phyloP scores from a whole-genome alignment of 2,888 invertebrate genomes.

The Timema cristinae region DNA sequence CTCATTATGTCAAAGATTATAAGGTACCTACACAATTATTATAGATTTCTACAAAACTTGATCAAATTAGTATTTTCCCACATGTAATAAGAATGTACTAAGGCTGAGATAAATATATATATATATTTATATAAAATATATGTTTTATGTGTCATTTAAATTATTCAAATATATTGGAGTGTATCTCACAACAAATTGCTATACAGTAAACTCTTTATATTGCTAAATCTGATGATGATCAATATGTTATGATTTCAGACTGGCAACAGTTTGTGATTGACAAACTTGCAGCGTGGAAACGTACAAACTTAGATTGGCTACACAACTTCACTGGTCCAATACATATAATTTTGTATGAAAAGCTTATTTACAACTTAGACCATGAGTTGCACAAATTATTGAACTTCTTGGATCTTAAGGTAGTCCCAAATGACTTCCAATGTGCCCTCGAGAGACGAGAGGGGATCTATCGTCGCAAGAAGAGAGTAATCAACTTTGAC shows the following conservation, averaged over 20 bases:
- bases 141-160: neutral
- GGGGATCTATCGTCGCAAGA: constrained; percentile 69
- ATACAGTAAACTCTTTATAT: neutral
- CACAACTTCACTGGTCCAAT: constrained; percentile 63
- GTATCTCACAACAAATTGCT: too few species aligned
- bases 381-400: constrained; percentile 56
- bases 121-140: neutral
- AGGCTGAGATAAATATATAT: constrained; percentile 1
- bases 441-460: constrained; percentile 60
- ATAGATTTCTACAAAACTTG: too few species aligned
- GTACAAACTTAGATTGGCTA: constrained; percentile 67
- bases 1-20: too few species aligned
- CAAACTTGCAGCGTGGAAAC: constrained; percentile 64
- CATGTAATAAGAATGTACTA: neutral
- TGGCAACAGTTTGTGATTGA: constrained; percentile 68
- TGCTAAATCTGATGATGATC: neutral
- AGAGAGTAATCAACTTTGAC: constrained; percentile 54
- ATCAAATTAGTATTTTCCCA: too few species aligned
- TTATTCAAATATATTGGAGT: neutral
- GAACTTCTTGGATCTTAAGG: constrained; percentile 54
- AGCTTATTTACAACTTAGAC: constrained; percentile 57
- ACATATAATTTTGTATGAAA: constrained; percentile 67
- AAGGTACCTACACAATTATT: too few species aligned
- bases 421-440: constrained; percentile 45
- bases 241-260: constrained; percentile 47